Percentiles rank a stretch among this genome's conserved stretches.
Conservation (phyloP, 2,113 vertebrate species). For the Pachycephala philippinensis region DNA sequence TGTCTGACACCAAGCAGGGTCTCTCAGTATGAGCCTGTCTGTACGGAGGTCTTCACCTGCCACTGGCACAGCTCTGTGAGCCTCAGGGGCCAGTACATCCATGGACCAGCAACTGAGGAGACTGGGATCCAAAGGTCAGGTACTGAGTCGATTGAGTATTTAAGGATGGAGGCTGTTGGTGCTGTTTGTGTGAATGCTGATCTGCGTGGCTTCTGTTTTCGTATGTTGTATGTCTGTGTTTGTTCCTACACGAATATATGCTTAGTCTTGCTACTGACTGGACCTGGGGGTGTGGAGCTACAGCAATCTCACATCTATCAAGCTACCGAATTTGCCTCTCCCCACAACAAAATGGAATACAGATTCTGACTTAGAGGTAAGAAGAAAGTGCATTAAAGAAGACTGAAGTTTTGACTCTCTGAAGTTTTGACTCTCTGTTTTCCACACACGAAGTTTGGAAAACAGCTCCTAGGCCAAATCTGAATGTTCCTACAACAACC, state of each 20-base stretch:
- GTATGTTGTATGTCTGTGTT: fast-evolving
- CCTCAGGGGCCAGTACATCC: background rate
- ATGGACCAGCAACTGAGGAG: background rate
- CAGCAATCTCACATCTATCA: background rate
- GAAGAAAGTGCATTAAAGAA: background rate
- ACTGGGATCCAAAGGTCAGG: background rate
- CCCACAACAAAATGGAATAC: background rate
- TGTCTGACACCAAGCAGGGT: background rate
- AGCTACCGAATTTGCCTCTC: background rate
- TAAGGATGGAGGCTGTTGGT: background rate
- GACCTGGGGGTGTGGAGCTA: background rate
- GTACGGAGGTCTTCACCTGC: background rate
- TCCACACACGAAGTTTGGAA: background rate
- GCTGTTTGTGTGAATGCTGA: background rate
- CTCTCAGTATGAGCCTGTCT: background rate
- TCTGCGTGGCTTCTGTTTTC: background rate
- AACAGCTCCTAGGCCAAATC: background rate
- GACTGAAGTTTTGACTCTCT: background rate
- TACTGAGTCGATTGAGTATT: fast-evolving
- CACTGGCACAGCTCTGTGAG: fast-evolving
- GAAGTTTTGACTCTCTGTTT: background rate
- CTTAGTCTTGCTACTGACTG: background rate
- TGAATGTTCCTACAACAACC: background rate
- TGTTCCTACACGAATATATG: background rate
- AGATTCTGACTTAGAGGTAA: background rate